A percentile compares a stretch with the other conserved stretches of the same genome.
These are phyloP conservation scores for Silurus asotus DNA, from an alignment of 2,113 vertebrate genomes.

Conservation along the genomic window DNA sequence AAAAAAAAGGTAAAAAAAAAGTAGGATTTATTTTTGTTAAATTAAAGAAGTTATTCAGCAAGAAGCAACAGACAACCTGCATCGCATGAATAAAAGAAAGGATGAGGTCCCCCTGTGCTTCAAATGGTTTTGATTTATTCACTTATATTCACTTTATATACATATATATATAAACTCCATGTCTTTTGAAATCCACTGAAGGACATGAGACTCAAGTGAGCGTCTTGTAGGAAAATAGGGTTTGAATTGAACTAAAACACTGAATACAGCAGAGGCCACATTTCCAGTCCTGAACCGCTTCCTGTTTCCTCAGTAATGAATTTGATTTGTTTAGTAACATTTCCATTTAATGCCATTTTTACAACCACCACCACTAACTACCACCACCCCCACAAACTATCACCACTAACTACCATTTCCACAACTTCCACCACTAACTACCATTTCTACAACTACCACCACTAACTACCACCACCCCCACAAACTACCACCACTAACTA, in stretches of 20 bases:
- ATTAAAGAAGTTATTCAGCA: conserved; percentile 13
- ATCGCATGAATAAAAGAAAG: conserved; percentile 24
- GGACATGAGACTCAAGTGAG: background rate
- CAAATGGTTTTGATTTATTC: conserved; percentile 14
- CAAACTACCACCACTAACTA: no score
- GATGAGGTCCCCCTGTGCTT: background rate
- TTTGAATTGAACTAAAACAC: background rate
- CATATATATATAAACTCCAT: background rate
- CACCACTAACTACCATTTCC: no score
- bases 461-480: no score
- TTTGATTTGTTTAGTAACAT: background rate
- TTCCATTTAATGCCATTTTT: background rate
- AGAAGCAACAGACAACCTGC: background rate
- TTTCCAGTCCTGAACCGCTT: background rate
- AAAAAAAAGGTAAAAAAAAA: background rate
- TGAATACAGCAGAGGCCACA: background rate
- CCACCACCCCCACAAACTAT: no score
- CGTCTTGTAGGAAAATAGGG: background rate
- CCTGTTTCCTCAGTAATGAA: background rate
- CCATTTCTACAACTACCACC: no score
- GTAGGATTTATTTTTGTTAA: background rate
- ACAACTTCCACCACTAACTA: no score
- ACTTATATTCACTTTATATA: conserved; percentile 15
- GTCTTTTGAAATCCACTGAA: conserved; percentile 1
- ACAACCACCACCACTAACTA: no score